Base-by-base conservation (phyloP, 2,113 vertebrate genomes). In the Sinocyclocheilus maitianheensis region DNA sequence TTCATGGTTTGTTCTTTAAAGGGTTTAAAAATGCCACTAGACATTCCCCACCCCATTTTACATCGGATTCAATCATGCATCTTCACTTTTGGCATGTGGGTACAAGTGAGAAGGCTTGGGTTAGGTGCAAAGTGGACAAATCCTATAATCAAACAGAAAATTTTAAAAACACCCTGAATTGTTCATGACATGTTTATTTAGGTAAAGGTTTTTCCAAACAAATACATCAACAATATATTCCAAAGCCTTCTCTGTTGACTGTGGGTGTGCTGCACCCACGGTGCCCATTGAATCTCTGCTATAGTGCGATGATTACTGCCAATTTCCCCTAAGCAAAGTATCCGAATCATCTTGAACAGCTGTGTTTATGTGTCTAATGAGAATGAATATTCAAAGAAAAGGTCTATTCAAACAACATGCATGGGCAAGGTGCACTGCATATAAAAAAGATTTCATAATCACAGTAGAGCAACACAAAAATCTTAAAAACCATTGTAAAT, bases 361-460 rank as follows among this genome's bases (percentile, higher is more conserved):
- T 81, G 26, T 83, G 62, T 67, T 48, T 81, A 46, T 14, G 26
- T 71, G 81, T 65, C 77, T 69, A 71, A 82, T 83, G 46, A 71
- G 46, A 53, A 71, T 22, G 24, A 69, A 81, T 65, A 48, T 46
- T 79, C 84, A 69, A 43, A 86, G 43, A 51, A 69, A 60, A 72
- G 30, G 53, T 60, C 37, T 74, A 67, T 78, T 34, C 43, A 78
- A 58, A 71, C 24, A 65, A 53, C 43, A 55, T 82, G n/a, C 62
- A 53, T 11, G 30, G 81, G n/a, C 40, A 67, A 81, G 79, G 81
- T 83, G 65, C 46, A 53, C 24, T 14, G 65, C 63, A 83, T 71
- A 30, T 51, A 51, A 67, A 82, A 13, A 53, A 4, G 24, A 46
- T 81, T 81, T 48, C 5, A 81, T 81, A 81, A 67, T 67, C 79